phyloP scores from a whole-genome alignment of 2,888 invertebrate species.

The Macrosiphum euphorbiae region DNA sequence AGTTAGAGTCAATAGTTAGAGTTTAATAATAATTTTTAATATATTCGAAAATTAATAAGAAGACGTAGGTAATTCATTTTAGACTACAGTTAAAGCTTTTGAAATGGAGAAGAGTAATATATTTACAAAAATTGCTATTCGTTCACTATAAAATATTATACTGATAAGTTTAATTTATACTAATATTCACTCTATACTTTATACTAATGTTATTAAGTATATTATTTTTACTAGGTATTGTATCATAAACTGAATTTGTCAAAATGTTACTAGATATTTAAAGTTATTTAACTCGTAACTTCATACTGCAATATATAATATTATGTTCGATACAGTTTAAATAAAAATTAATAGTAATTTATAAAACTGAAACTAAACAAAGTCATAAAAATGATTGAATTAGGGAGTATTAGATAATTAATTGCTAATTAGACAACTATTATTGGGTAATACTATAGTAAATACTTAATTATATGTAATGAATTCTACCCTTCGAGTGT shows the following conservation, averaged over 20 bases:
- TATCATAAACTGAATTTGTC: neutral
- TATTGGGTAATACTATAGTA: neutral
- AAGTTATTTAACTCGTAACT: neutral
- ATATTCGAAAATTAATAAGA: neutral
- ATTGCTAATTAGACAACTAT: neutral
- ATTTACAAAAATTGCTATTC: neutral
- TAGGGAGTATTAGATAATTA: neutral
- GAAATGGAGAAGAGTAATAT: neutral
- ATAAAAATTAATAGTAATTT: neutral
- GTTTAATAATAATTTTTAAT: neutral
- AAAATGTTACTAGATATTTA: neutral
- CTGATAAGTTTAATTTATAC: too few species aligned
- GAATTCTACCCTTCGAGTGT: neutral
- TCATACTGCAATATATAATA: neutral
- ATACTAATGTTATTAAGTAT: too few species aligned
- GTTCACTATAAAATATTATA: neutral
- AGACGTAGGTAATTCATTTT: neutral
- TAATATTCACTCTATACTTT: too few species aligned
- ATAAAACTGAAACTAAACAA: neutral
- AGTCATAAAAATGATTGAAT: neutral
- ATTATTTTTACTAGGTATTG: neutral
- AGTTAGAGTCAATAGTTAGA: neutral
- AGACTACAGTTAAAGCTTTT: neutral
- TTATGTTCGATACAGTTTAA: neutral
- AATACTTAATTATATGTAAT: neutral